Evolutionary conservation across 1,140 invertebrate genomes (phyloP).

Genomic region (Meteorus sp.): DNA sequence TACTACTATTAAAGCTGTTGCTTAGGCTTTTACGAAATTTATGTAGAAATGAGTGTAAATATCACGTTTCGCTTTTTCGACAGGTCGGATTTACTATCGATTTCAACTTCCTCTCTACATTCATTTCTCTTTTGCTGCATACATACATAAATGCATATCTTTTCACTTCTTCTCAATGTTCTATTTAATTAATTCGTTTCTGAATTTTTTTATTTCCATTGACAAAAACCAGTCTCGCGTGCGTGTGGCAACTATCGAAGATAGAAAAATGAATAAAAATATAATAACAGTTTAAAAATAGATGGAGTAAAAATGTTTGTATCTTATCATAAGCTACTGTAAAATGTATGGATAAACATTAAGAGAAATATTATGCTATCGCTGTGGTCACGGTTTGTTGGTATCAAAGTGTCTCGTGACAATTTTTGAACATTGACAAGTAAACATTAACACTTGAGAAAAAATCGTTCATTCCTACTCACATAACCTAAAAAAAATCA

Average conservation of each 20-base stretch:
- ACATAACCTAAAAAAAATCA: background rate
- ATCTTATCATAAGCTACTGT: background rate
- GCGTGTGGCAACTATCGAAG: background rate
- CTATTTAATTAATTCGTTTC: background rate
- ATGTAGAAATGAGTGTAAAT: background rate
- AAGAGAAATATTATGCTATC: constrained; percentile 13
- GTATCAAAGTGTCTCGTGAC: background rate
- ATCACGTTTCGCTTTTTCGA: constrained; percentile 13
- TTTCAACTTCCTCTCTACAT: constrained; percentile 3
- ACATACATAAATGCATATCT: background rate
- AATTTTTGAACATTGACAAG: constrained; percentile 5
- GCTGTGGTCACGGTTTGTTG: constrained; percentile 10
- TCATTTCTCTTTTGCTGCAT: background rate
- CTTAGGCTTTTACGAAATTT: background rate
- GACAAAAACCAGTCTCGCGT: background rate
- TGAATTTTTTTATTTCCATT: background rate
- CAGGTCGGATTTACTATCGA: background rate
- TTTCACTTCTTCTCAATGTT: background rate
- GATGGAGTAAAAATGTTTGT: background rate
- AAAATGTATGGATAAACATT: background rate
- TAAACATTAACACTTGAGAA: background rate
- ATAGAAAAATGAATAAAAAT: background rate
- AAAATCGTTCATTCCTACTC: too few species aligned
- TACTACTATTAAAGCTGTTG: too few species aligned
- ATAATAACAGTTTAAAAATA: background rate